phyloP scores from a whole-genome alignment of 2,113 vertebrate species.

The Menura novaehollandiae region DNA sequence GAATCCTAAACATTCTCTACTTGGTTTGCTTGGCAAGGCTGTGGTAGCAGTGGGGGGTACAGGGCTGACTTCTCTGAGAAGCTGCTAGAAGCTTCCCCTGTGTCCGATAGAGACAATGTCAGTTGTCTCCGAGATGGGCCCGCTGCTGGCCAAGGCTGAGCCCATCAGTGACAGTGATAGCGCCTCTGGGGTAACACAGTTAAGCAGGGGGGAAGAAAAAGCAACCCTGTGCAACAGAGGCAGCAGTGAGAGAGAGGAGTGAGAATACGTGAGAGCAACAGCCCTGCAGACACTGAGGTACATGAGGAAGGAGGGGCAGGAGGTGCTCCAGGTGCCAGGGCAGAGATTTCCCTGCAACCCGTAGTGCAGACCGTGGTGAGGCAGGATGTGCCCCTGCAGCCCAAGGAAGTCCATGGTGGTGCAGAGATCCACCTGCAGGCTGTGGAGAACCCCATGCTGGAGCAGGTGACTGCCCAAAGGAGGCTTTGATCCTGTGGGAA shows the following conservation, averaged over 20 bases:
- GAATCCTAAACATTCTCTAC: not conserved
- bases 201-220: not conserved
- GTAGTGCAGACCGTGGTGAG: not conserved
- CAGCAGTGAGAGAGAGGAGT: not conserved
- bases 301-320: not conserved
- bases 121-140: not conserved
- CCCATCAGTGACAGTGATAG: not conserved
- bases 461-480: not conserved
- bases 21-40: not conserved
- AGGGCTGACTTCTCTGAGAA: not conserved
- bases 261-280: not conserved
- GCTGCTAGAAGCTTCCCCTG: not conserved
- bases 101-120: not conserved
- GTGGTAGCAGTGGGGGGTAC: not conserved
- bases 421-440: not conserved
- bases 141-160: not conserved
- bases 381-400: not conserved
- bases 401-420: accelerated
- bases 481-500: not conserved
- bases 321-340: not conserved
- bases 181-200: not conserved
- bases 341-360: not conserved
- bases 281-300: not conserved
- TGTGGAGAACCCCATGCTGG: not conserved
- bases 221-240: not conserved